Base-by-base conservation (phyloP, 2,888 invertebrate genomes). In the Apodemia duryi region DNA sequence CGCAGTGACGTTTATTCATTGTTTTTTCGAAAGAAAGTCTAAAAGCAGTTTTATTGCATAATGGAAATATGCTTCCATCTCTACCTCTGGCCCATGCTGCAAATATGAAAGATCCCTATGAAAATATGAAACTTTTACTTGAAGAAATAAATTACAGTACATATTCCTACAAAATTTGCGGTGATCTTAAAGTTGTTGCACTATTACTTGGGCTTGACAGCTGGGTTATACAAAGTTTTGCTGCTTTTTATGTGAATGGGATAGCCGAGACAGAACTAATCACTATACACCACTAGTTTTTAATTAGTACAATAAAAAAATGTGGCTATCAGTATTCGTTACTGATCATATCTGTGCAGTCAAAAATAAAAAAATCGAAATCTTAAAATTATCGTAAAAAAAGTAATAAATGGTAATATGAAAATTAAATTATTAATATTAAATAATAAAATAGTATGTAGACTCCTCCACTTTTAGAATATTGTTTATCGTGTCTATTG, bases 201-300 rank as follows among this genome's bases (percentile, higher is more conserved):
- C 11, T 64, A n/a, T 43, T 61, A 29, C 35, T 64, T 32, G 64
- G 64, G 43, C 28, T 60, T 6, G 0, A 21, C 64, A 64, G 28
- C 13, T 29, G 29, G 64, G 64, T 11, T 43, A 60, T 29, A 64
- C 60, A 5, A 64, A 64, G 11, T 64, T 61, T 21, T 60, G 49
- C 29, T 64, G 61, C 32, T 64, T 61, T 13, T 32, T 46, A n/a
- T 64, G 64, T 49, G 9, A 60, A 46, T 64, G 61, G 64, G 61
- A 64, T 11, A 57, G 46, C 21, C 43, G 64, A 32, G 64, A 35
- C 43, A 11, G 60, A 60, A 41, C 21, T 49, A 46, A 57, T 46
- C 64, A 64, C 13, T 64, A 60, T 41, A 29, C 2, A 46, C 21
- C 21, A 21, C 21, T 21, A 21, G 21, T 21, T 21, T 21, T 21